A percentile compares a stretch with the other conserved stretches of the same genome.
These are phyloP conservation scores for Theodoxus fluviatilis DNA, from an alignment of 2,888 invertebrate genomes.

Conservation along the genomic window DNA sequence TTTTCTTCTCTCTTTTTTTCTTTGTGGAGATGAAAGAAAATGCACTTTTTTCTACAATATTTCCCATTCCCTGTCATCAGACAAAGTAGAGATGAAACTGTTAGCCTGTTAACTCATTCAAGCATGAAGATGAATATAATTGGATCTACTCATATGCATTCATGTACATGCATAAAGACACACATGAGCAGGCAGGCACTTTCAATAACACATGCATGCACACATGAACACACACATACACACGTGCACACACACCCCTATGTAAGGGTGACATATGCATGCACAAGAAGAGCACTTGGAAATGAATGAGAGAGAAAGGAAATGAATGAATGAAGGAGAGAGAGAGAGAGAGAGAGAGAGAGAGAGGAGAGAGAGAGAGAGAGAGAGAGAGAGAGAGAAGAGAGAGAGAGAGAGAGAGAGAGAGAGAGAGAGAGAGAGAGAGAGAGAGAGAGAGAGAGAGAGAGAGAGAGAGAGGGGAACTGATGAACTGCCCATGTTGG, in stretches of 20 bases:
- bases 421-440: not conserved
- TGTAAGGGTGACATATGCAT: not conserved
- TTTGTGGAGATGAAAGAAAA: too few species aligned
- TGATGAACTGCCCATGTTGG: too few species aligned
- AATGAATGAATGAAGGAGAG: not conserved
- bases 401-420: slow-evolving; percentile 3
- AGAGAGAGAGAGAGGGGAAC: not conserved
- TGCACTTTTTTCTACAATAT: too few species aligned
- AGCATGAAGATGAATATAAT: too few species aligned
- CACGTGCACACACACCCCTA: not conserved
- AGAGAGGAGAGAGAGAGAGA: not conserved
- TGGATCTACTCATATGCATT: too few species aligned
- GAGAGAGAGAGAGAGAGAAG: not conserved
- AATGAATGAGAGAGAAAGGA: not conserved
- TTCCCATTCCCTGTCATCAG: too few species aligned
- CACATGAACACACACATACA: slow-evolving; percentile 19
- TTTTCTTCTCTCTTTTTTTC: too few species aligned
- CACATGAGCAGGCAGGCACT: slow-evolving; percentile 1
- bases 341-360: slow-evolving; percentile 11
- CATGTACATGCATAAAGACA: slow-evolving; percentile 19
- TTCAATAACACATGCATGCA: not conserved
- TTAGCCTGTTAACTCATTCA: too few species aligned
- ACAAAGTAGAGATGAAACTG: too few species aligned
- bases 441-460: not conserved
- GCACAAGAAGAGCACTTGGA: not conserved